Percentiles rank a stretch among this genome's conserved stretches.
Evolutionary conservation across 2,113 vertebrate species (phyloP).

Genomic region (Ailuropoda melanoleuca): DNA sequence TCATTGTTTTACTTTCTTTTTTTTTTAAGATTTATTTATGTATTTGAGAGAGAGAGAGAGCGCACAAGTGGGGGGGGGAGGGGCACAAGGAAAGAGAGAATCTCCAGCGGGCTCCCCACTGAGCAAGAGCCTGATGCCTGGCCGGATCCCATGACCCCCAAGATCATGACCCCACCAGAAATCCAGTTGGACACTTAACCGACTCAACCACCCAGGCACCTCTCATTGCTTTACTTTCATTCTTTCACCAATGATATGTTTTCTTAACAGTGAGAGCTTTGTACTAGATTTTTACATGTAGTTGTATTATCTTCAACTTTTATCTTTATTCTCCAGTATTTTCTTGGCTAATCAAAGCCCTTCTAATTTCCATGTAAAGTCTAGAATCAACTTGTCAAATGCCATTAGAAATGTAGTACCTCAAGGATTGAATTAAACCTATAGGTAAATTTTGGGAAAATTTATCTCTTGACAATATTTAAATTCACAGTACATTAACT

Average conservation of each 20-base stretch:
- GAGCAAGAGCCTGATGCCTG: background rate
- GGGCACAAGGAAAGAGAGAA: background rate
- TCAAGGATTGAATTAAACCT: background rate
- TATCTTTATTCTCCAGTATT: background rate
- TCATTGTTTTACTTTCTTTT: background rate
- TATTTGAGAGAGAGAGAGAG: background rate
- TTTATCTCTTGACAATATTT: background rate
- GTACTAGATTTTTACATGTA: background rate
- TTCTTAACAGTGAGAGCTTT: background rate
- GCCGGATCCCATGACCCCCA: background rate
- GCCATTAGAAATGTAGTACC: background rate
- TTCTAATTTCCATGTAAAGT: background rate
- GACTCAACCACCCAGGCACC: background rate
- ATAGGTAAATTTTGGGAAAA: background rate
- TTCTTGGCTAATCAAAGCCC: background rate
- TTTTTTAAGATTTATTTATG: background rate
- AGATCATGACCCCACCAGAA: background rate
- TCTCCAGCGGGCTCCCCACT: background rate
- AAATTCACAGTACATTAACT: background rate
- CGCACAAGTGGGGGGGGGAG: background rate
- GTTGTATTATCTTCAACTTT: background rate
- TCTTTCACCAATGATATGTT: background rate
- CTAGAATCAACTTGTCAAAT: background rate
- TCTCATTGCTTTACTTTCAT: background rate
- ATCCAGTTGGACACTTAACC: fast-evolving